Conservation (phyloP, 2,797 vertebrate genomes). For the Sebastes kiyomatsui region DNA sequence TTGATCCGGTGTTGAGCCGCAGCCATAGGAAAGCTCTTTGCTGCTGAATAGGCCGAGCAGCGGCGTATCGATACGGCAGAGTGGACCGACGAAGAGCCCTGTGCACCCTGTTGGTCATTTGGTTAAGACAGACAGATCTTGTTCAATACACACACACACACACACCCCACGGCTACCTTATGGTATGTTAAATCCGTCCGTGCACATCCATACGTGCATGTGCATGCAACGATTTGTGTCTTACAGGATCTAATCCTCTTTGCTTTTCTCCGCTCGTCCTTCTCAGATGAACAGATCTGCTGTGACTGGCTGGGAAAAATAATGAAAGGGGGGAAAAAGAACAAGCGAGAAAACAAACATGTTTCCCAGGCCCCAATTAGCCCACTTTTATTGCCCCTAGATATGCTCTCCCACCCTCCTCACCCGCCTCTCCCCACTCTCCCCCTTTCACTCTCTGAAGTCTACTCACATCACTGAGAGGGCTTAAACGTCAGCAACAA, state of each 20-base stretch:
- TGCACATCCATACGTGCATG: slow-evolving; percentile 26
- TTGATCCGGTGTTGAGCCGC: slow-evolving; percentile 65
- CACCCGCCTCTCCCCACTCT: background rate
- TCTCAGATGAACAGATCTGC: slow-evolving; percentile 71
- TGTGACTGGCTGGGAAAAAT: slow-evolving; percentile 73
- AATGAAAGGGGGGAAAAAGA: slow-evolving; percentile 35
- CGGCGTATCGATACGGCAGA: slow-evolving; percentile 62
- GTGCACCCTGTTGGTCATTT: slow-evolving; percentile 74
- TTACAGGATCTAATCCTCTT: slow-evolving; percentile 79
- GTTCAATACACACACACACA: slow-evolving; percentile 63
- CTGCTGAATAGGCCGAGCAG: slow-evolving; percentile 68
- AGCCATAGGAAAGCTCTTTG: slow-evolving; percentile 70
- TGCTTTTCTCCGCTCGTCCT: slow-evolving; percentile 59
- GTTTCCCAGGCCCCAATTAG: slow-evolving; percentile 82
- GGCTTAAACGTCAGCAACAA: slow-evolving; percentile 46
- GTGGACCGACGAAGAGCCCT: slow-evolving; percentile 55
- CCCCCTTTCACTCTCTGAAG: slow-evolving; percentile 54
- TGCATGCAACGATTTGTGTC: slow-evolving; percentile 64
- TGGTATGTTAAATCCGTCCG: slow-evolving; percentile 46
- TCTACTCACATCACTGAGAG: slow-evolving; percentile 62
- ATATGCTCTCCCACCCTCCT: slow-evolving; percentile 58
- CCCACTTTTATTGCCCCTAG: slow-evolving; percentile 72
- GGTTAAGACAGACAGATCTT: slow-evolving; percentile 68
- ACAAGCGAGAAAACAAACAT: slow-evolving; percentile 74
- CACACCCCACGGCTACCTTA: slow-evolving; percentile 49